Percentiles rank a stretch among this genome's conserved stretches.
These are phyloP conservation scores for Dendrolimus pini DNA, from an alignment of 2,888 invertebrate species.

Conservation along the genomic window DNA sequence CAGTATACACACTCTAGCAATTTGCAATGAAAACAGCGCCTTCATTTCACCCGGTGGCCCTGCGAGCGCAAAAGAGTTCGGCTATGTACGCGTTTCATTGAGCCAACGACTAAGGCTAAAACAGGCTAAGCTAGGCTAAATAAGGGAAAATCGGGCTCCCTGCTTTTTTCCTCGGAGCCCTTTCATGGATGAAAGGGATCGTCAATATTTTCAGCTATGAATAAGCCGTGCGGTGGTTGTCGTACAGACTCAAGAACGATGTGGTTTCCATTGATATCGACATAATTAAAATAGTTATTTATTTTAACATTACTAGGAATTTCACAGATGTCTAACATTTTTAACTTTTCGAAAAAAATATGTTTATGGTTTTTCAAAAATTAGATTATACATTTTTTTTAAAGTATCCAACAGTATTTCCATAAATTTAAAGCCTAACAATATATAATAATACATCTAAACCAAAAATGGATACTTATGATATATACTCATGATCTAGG, in stretches of 20 bases:
- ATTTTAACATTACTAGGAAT: no score
- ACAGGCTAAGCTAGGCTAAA: not conserved
- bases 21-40: slow-evolving; percentile 44
- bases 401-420: no score
- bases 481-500: no score
- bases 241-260: slow-evolving; percentile 53
- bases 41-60: slow-evolving; percentile 19
- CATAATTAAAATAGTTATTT: not conserved
- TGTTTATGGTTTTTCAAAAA: not conserved
- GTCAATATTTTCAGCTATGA: slow-evolving; percentile 73
- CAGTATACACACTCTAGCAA: slow-evolving; percentile 37
- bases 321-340: no score
- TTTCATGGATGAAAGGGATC: slow-evolving; percentile 64
- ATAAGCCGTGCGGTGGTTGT: slow-evolving; percentile 57
- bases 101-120: slow-evolving; percentile 26
- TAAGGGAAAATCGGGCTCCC: slow-evolving; percentile 62
- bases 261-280: slow-evolving; percentile 33
- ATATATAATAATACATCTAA: no score
- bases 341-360: not conserved
- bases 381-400: no score
- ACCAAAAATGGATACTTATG: no score
- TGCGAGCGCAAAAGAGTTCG: slow-evolving; percentile 47
- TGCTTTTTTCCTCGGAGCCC: slow-evolving; percentile 44
- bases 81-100: slow-evolving; percentile 54
- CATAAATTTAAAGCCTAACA: no score